Evolutionary conservation across 2,888 invertebrate species (phyloP), one percentile per base, ranked within the genome.

Genomic region (Mongoloraphidia duomilia): DNA sequence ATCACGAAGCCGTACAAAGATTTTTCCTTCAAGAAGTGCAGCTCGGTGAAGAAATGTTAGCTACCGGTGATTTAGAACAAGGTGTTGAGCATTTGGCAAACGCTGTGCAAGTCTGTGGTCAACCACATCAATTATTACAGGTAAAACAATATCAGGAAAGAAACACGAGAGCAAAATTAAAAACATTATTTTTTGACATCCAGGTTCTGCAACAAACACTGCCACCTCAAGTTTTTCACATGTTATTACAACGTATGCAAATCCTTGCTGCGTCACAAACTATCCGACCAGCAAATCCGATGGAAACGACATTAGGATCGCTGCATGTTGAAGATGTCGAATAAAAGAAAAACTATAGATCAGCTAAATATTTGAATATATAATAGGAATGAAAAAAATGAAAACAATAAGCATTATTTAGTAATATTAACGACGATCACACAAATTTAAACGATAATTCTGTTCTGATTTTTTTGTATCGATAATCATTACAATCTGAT

Each of bases 61-160:
- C 84, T 11, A 79, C 79, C n/a, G 92, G 92, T 11, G 86, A 92
- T 61, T 67, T 90, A 52, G 89, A 94, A 56, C 84, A 80, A 42
- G 97, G 94, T 37, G 89, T 96, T 46, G 93, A 95, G 66, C 97
- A 97, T 72, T 79, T 98, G 57, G 89, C 91, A 41, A 94, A 93
- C 68, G 97, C 97, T 9, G 89, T 98, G n/a, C 88, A 93, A 4
- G 89, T 97, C 33, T 97, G 97, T 65, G 95, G 94, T 10, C 94
- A 97, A 66, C 90, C 93, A 1, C 83, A 86, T 60, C 90, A 93
- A 65, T 72, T 95, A 47, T 75, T 95, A 45, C 80, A 85, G 63
- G 77, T 78, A 36, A 39, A 14, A 42, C n/a, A n/a, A 17, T 42
- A 3, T 42, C 17, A 42, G 1, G 8, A 46, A 36, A 44, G 8